Conservation (phyloP, 1,140 invertebrate species). For the Drosophila kurseongensis region DNA sequence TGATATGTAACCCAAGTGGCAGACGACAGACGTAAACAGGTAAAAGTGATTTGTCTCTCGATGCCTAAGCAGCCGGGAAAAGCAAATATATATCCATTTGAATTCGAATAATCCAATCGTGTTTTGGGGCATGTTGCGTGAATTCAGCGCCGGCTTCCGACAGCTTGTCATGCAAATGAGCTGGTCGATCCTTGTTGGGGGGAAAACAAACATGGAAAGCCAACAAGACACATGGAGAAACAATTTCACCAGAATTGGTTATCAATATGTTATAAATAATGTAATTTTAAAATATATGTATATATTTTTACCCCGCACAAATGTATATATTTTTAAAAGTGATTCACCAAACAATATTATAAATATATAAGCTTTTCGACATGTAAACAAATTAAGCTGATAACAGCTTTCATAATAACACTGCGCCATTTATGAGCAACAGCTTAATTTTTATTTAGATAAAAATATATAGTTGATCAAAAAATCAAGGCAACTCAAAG, state of each 20-base stretch:
- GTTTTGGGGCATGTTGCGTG: slow-evolving; percentile 69
- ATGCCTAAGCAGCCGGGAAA: background rate
- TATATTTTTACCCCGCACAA: too few relatives aligned
- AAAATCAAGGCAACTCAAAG: too few relatives aligned
- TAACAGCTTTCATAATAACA: too few relatives aligned
- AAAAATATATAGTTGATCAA: too few relatives aligned
- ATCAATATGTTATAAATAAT: background rate
- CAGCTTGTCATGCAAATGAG: slow-evolving; percentile 76
- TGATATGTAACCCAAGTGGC: slow-evolving; percentile 55
- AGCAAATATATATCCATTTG: slow-evolving; percentile 33
- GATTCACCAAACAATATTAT: too few relatives aligned
- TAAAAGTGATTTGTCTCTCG: slow-evolving; percentile 64
- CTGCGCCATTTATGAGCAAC: too few relatives aligned
- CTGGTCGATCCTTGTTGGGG: slow-evolving; percentile 41
- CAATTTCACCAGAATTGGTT: background rate
- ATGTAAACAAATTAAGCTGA: too few relatives aligned
- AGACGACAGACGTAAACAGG: slow-evolving; percentile 47
- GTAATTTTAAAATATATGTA: background rate
- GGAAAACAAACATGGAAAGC: slow-evolving; percentile 30
- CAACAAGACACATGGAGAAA: slow-evolving; percentile 34
- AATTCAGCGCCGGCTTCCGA: slow-evolving; percentile 65
- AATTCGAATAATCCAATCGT: slow-evolving; percentile 36
- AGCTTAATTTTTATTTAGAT: too few relatives aligned
- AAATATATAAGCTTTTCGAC: too few relatives aligned
- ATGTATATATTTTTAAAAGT: too few relatives aligned